Evolutionary conservation across 2,797 vertebrate genomes (phyloP), one percentile per base, ranked within the genome.

Genomic region (Myotis daubentonii): DNA sequence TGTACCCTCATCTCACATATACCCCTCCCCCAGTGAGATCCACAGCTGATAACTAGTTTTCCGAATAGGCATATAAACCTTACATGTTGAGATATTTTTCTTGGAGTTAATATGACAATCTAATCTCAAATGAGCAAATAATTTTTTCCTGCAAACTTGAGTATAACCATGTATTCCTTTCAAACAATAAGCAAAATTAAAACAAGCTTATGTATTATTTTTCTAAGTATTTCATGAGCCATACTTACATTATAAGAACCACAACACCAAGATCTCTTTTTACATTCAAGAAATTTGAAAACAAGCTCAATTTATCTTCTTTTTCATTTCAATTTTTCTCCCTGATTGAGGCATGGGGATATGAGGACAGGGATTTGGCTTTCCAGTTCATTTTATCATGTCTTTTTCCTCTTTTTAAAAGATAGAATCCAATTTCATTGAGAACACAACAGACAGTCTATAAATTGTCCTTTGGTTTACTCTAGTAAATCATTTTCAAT

Each of bases 381-480:
- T 93, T 91, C 13, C 55, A 47, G 41, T 74, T 91, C 25, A 88
- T 91, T 93, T 71, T 16, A n/a, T 17, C 13, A 87, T 84, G 28
- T 60, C 7, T 33, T 74, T 75, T 53, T 62, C 44, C 33, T 71
- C 36, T 70, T 79, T 53, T 89, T 51, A 44, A 36, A 89, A 72
- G 3, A 44, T 0, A 78, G 12, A 85, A 88, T 82, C 10, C 53
- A 62, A 57, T 89, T 89, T 94, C 17, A 89, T 49, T 89, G 9
- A 95, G n/a, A 68, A 89, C 16, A 55, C 5, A 47, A 25, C 3
- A 82, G 13, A 87, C 22, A 76, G 23, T 78, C 4, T 78, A 92
- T 75, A 93, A 33, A 53, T 49, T 88, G 88, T 93, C 23, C n/a
- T 91, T 33, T 88, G 6, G 4, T 83, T 95, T 87, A 83, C 57